These are phyloP conservation scores for Polydrusus tereticollis DNA, from an alignment of 2,888 invertebrate genomes.

Conservation along the genomic window DNA sequence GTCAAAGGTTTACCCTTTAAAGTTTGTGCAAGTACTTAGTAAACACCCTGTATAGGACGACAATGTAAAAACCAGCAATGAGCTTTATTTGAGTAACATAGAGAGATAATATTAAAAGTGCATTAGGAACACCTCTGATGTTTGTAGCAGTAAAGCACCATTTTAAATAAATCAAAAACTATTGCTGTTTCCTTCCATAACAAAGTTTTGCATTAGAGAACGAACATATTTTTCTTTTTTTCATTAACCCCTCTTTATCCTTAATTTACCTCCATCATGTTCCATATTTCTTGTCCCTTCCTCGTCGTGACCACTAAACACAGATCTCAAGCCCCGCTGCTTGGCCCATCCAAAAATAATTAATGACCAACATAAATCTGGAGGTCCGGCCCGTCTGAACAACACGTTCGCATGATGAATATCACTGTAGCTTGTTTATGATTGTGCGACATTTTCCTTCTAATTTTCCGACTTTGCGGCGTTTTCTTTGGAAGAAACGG, in stretches of 20 bases:
- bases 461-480: conserved; percentile 13
- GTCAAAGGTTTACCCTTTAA: too few species aligned
- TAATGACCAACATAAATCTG: conserved; percentile 37
- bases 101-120: too few species aligned
- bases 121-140: background rate
- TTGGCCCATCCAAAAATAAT: conserved; percentile 36
- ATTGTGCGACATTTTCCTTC: conserved; percentile 19
- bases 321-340: conserved; percentile 34
- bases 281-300: conserved; percentile 38
- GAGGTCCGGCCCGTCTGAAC: conserved; percentile 26
- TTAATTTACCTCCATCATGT: conserved; percentile 32
- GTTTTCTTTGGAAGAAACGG: background rate
- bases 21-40: too few species aligned
- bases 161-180: too few species aligned
- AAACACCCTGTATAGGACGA: too few species aligned
- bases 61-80: too few species aligned
- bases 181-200: too few species aligned
- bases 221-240: conserved; percentile 9
- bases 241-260: conserved; percentile 28
- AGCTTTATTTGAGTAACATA: too few species aligned
- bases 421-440: conserved; percentile 32
- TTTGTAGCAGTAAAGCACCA: too few species aligned
- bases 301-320: conserved; percentile 38
- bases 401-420: conserved; percentile 32
- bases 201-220: too few species aligned